Base-by-base conservation (phyloP, 2,888 invertebrate genomes). In the Lobophora halterata region DNA sequence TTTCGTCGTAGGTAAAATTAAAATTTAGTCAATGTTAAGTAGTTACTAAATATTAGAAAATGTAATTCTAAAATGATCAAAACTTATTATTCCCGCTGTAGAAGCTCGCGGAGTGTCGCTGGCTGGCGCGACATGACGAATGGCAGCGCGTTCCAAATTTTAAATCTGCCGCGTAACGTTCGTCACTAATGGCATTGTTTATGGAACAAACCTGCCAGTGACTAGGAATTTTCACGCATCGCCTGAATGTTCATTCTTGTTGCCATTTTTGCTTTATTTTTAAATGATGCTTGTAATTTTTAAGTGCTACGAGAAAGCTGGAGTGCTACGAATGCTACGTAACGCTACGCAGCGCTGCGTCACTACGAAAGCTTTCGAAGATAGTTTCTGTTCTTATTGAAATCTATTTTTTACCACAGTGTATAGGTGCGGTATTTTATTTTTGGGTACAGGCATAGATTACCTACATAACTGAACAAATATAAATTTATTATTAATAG, bases 131-230 rank as follows among this genome's bases (percentile, higher is more conserved):
- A 86, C 85, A 86, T 86, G 86, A 86, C 85, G 83, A 83, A 87
- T 86, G 81, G 83, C 75, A 61, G 71, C 59, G 57, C 77, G 81
- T 79, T 85, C 83, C 79, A 80, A 85, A 85, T 87, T 86, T 86
- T 85, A 87, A 87, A 86, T 86, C 69, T 76, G 87, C 86, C 76
- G 77, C 81, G 86, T 87, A 87, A 86, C 74, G 83, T 61, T 68
- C 64, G 65, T 50, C 73, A 72, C 76, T 87, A 86, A 86, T 86
- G 82, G 85, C 82, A 81, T 85, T 85, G 86, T 85, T 83, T 85
- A 83, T 82, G 74, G 78, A 77, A 71, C 63, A 58, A 71, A 70
- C 67, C 76, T 75, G 79, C 74, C 71, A 74, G 77, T 80, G 79
- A 83, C 80, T 83, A 79, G 73, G 49, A 61, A 65, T 71, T 73